Evolutionary conservation across 2,888 invertebrate species (phyloP).

Genomic region (Lochmaea capreae): DNA sequence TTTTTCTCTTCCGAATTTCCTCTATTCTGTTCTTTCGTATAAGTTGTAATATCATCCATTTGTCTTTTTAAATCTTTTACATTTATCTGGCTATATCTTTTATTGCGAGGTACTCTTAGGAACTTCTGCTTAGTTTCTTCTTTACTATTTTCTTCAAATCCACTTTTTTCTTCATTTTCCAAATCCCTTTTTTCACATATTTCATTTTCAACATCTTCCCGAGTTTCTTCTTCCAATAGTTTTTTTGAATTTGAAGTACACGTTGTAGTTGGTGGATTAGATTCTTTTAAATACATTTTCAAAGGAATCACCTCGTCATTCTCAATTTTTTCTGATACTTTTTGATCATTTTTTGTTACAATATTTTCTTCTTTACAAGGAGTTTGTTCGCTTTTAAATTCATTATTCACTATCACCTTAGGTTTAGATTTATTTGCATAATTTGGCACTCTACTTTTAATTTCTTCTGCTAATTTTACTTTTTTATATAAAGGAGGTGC

Average conservation of each 20-base stretch:
- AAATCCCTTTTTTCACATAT: not conserved
- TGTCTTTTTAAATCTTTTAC: too few relatives aligned
- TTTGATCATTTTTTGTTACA: not conserved
- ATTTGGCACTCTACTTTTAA: not conserved
- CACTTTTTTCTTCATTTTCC: too few relatives aligned
- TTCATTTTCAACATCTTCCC: not conserved
- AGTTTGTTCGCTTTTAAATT: not conserved
- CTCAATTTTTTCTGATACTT: not conserved
- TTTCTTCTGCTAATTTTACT: not conserved
- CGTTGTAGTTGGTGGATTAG: not conserved
- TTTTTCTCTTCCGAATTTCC: not conserved
- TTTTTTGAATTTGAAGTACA: not conserved
- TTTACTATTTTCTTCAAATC: too few relatives aligned
- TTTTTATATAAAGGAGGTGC: not conserved
- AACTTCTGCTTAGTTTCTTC: too few relatives aligned
- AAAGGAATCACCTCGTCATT: not conserved
- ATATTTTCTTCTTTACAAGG: not conserved
- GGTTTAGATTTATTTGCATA: not conserved
- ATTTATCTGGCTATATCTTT: too few relatives aligned
- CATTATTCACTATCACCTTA: not conserved
- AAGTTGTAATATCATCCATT: too few relatives aligned
- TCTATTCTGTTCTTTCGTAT: too few relatives aligned
- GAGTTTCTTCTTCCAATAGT: not conserved
- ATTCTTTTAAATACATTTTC: not conserved
- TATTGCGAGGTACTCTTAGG: too few relatives aligned